Evolutionary conservation across 2,888 invertebrate genomes (phyloP).

Genomic region (Mimumesa dahlbomi): DNA sequence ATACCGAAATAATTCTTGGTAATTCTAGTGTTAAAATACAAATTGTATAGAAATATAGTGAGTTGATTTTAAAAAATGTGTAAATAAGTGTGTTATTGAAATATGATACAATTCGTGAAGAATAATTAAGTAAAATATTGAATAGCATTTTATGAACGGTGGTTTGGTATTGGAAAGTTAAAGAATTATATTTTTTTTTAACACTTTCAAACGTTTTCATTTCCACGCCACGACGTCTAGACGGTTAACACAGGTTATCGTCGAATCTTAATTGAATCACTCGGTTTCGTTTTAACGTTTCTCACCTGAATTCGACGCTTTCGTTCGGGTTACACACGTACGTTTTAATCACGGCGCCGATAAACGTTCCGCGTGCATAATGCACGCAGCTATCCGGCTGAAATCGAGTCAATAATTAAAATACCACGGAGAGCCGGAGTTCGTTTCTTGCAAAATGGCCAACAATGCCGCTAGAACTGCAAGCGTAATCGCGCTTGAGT

Average conservation of each 20-base stretch:
- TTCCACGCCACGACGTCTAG: no score
- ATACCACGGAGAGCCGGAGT: constrained; percentile 35
- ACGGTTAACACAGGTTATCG: neutral
- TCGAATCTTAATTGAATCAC: neutral
- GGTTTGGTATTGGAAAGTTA: no score
- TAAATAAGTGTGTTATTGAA: no score
- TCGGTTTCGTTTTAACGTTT: neutral
- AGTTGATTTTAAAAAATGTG: no score
- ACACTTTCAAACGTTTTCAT: no score
- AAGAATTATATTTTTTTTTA: no score
- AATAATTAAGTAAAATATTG: no score
- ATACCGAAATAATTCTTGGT: no score
- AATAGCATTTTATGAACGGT: no score
- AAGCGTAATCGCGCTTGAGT: constrained; percentile 32
- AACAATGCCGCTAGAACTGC: constrained; percentile 24
- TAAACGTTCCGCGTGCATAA: neutral
- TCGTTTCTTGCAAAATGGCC: constrained; percentile 14
- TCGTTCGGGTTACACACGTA: neutral
- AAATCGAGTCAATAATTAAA: constrained; percentile 48
- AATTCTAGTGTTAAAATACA: no score
- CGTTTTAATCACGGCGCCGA: constrained; percentile 6
- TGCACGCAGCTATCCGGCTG: neutral
- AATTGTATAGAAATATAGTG: no score
- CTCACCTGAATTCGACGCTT: neutral
- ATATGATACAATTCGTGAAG: no score